A percentile compares a stretch with the other conserved stretches of the same genome.
phyloP scores from a whole-genome alignment of 2,888 invertebrate genomes.

The Acanthopleura granulata region DNA sequence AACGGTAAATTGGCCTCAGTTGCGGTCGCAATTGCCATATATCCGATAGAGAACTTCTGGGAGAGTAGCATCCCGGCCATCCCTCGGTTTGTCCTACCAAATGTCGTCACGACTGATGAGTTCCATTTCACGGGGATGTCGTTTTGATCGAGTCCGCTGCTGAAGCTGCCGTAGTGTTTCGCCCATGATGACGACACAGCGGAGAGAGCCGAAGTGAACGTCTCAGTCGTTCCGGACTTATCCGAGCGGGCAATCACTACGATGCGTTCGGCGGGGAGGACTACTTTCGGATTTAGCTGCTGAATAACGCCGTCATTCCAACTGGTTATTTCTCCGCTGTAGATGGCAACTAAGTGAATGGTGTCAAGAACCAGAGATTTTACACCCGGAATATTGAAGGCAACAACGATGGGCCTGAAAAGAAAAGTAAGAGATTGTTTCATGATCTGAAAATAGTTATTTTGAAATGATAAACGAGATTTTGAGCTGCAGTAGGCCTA shows the following conservation, averaged over 20 bases:
- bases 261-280: slow-evolving; percentile 46
- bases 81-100: slow-evolving; percentile 46
- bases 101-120: slow-evolving; percentile 35
- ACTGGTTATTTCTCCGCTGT: slow-evolving; percentile 49
- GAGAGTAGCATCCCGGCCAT: slow-evolving; percentile 51
- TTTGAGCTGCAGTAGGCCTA: too few species aligned
- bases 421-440: not conserved
- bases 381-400: slow-evolving; percentile 51
- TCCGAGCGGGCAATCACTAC: slow-evolving; percentile 56
- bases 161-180: slow-evolving; percentile 47
- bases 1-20: slow-evolving; percentile 29
- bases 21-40: slow-evolving; percentile 53
- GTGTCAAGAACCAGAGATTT: slow-evolving; percentile 44
- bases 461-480: not conserved
- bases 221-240: slow-evolving; percentile 61
- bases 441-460: not conserved
- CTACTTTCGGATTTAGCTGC: slow-evolving; percentile 38
- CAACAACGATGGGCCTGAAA: slow-evolving; percentile 58
- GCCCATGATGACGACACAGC: slow-evolving; percentile 50
- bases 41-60: slow-evolving; percentile 52
- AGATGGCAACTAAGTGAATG: slow-evolving; percentile 57
- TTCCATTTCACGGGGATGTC: slow-evolving; percentile 41
- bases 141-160: slow-evolving; percentile 27
- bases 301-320: slow-evolving; percentile 55
- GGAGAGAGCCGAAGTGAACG: slow-evolving; percentile 56